Evolutionary conservation across 2,888 invertebrate species (phyloP), one percentile per base, ranked within the genome.

Genomic region (Melanargia galathea): DNA sequence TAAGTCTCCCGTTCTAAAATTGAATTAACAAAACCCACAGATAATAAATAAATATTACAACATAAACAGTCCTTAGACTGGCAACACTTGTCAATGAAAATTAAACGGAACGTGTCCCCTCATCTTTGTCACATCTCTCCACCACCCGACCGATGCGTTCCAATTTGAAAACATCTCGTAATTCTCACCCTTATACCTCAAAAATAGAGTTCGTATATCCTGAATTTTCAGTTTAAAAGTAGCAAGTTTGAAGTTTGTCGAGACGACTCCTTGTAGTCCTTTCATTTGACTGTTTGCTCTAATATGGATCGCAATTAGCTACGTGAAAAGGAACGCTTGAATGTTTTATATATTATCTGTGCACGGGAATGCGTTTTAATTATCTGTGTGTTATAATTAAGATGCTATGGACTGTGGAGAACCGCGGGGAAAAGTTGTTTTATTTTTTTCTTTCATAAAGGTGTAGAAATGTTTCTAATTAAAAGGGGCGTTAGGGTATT

Each of bases 241-340:
- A 24, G 38, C 20, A 38, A 58, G 56, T 11, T 48, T 48, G 52
- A 55, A 63, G 49, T 52, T 67, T 58, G 65, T 35, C 55, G 62
- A 69, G 63, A 65, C 69, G 63, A 30, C 62, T 68, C 60, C 73
- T 73, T 74, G 65, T 72, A 71, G 72, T 75, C 75, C 74, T 81
- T 78, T 80, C 83, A 78, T 82, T 84, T 77, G 79, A 79, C 74
- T 82, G 78, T 80, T 82, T 79, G 81, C 75, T 70, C 70, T 75
- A 76, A 78, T 79, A 76, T 75, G 75, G 77, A 73, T 83, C 72
- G 82, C 84, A 87, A 87, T 87, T 87, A 87, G 86, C 84, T 75
- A 67, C 77, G 64, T 67, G 67, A 63, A 67, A 57, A 65, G 65
- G 55, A 58, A 63, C 58, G 63, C 63, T 63, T 63, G 61, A 62